Base-by-base conservation (phyloP, 2,888 invertebrate species). In the Cheilosia grossa region DNA sequence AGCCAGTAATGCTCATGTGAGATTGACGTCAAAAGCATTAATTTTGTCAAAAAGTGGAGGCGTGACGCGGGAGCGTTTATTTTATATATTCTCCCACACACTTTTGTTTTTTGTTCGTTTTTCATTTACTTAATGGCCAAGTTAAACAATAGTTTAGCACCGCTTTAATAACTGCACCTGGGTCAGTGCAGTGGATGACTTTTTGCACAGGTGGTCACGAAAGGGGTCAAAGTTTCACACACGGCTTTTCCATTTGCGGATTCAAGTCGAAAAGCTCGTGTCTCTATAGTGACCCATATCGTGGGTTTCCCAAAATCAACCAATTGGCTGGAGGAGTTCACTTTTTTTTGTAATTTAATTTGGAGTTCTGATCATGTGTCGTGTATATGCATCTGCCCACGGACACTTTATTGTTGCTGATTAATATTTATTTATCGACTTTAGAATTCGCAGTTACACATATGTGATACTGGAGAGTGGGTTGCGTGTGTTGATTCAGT, bases 31-130 rank as follows among this genome's bases (percentile, higher is more conserved):
- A 59, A 66, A 63, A 67, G 19, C 75, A 72, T 81, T 81, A 77
- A 77, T 81, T 85, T 77, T 66, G 70, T 66, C 70, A 69, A 80
- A 85, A 81, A 70, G 75, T 49, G 77, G 66, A 81, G 85, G 85
- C 81, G 85, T 85, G 70, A 81, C 70, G 75, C 44, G 72, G 67
- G 64, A 79, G 53, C 30, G 59, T 49, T 69, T 27, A 37, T 67
- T 53, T 59, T 53, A 53, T 44, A 51, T 37, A 56, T 58, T 59
- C 80, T 59, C 69, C 69, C 80, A 42, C 44, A 19, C n/a, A 10
- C 21, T 59, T 59, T 59, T 59, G 59, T 30, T 33, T 24, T 51
- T 81, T 69, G 47, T 40, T 30, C 15, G 30, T 44, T 37, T 37
- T 30, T 66, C 49, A 74, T 75, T 83, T 74, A 42, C 30, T 70